Evolutionary conservation across 1,140 invertebrate genomes (phyloP).

Genomic region (Physella acuta): DNA sequence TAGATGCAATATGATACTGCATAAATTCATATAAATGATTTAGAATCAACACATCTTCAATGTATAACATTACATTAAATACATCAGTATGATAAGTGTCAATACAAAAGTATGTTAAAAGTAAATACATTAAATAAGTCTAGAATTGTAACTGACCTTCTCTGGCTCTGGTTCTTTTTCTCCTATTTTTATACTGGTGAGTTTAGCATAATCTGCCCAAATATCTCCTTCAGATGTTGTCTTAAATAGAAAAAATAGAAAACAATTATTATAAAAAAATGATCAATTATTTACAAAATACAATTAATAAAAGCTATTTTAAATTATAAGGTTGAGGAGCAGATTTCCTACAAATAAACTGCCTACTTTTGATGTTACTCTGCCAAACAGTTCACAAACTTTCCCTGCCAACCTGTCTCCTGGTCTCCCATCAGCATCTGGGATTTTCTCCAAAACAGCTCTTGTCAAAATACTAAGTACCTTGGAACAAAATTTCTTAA

Average conservation of each 20-base stretch:
- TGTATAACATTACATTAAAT: no score
- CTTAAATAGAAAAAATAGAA: slow-evolving; percentile 26
- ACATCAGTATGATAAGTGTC: no score
- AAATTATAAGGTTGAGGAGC: not conserved
- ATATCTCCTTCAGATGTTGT: slow-evolving; percentile 70
- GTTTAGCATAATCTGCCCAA: slow-evolving; percentile 78
- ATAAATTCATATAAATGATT: no score
- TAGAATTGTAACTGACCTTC: no score
- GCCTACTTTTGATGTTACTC: slow-evolving; percentile 68
- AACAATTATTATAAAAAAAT: not conserved
- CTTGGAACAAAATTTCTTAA: no score
- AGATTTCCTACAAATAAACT: not conserved
- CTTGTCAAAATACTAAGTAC: slow-evolving; percentile 76
- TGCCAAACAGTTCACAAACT: slow-evolving; percentile 76
- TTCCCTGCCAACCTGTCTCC: slow-evolving; percentile 64
- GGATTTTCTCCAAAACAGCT: slow-evolving; percentile 69
- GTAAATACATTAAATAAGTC: no score
- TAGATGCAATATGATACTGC: no score
- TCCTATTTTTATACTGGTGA: slow-evolving; percentile 49
- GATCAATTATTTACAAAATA: not conserved
- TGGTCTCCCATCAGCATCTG: slow-evolving; percentile 65
- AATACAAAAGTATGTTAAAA: no score
- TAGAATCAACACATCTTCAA: no score
- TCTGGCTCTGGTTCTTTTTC: slow-evolving; percentile 29
- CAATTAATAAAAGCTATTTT: not conserved